Evolutionary conservation across 1,140 invertebrate species (phyloP).

Genomic region (Melitaea cinxia): DNA sequence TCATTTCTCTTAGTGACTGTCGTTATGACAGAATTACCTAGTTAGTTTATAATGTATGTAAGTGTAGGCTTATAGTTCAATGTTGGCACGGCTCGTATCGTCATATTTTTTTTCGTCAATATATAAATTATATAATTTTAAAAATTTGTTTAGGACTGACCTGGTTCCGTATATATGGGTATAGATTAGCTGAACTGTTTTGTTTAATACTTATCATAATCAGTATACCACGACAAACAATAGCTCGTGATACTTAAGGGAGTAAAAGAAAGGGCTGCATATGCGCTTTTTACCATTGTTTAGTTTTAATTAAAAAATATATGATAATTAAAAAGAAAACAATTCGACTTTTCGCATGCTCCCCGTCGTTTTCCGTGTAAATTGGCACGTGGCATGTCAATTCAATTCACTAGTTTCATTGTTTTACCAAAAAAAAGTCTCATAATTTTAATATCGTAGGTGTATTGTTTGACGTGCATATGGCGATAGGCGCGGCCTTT

Average conservation of each 20-base stretch:
- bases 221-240: too few species aligned
- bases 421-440: conserved; percentile 30
- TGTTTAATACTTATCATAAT: too few species aligned
- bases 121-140: too few species aligned
- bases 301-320: neutral
- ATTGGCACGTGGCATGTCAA: conserved; percentile 18
- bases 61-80: too few species aligned
- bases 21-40: neutral
- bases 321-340: neutral
- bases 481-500: conserved; percentile 10
- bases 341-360: neutral
- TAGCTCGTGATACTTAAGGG: too few species aligned
- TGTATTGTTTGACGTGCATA: conserved; percentile 30
- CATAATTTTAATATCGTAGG: conserved; percentile 23
- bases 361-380: conserved; percentile 10
- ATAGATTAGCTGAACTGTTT: too few species aligned
- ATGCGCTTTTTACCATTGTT: neutral
- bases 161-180: too few species aligned
- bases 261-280: too few species aligned
- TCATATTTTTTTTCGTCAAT: too few species aligned
- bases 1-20: neutral
- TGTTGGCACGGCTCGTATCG: too few species aligned
- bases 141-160: too few species aligned
- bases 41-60: neutral
- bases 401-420: conserved; percentile 22